Percentiles rank a stretch among this genome's conserved stretches.
These are phyloP conservation scores for Mastomys coucha DNA, from an alignment of 2,113 vertebrate species.

Conservation along the genomic window DNA sequence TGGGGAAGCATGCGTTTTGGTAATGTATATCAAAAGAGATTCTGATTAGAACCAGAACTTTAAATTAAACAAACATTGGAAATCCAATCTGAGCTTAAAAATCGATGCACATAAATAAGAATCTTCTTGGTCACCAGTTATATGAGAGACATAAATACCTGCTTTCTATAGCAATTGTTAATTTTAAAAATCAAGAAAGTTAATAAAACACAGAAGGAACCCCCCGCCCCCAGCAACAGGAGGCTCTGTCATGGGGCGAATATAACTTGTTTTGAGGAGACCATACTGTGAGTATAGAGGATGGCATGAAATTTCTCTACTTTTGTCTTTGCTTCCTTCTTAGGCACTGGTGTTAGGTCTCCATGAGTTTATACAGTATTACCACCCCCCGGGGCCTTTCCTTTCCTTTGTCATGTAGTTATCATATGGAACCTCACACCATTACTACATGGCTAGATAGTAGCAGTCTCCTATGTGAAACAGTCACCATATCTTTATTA, in stretches of 20 bases:
- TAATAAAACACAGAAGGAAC: background rate
- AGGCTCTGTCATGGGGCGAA: background rate
- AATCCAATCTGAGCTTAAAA: constrained; percentile 42
- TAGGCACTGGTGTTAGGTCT: background rate
- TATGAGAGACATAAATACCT: background rate
- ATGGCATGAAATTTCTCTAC: background rate
- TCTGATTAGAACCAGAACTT: constrained; percentile 44
- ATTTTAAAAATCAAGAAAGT: background rate
- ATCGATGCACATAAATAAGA: constrained; percentile 31
- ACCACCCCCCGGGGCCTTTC: background rate
- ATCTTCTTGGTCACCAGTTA: constrained; percentile 16
- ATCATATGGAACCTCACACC: background rate
- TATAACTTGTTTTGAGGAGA: background rate
- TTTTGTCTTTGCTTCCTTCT: background rate
- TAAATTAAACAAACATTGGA: constrained; percentile 43
- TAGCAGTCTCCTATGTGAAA: background rate
- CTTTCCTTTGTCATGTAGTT: background rate
- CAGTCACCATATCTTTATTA: background rate
- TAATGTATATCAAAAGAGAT: constrained; percentile 49
- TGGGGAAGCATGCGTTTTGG: background rate
- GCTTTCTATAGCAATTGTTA: background rate
- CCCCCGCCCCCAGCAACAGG: background rate
- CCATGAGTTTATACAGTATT: background rate
- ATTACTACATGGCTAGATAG: background rate
- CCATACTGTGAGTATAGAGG: background rate